phyloP scores from a whole-genome alignment of 2,113 vertebrate species.

The Scomber scombrus region DNA sequence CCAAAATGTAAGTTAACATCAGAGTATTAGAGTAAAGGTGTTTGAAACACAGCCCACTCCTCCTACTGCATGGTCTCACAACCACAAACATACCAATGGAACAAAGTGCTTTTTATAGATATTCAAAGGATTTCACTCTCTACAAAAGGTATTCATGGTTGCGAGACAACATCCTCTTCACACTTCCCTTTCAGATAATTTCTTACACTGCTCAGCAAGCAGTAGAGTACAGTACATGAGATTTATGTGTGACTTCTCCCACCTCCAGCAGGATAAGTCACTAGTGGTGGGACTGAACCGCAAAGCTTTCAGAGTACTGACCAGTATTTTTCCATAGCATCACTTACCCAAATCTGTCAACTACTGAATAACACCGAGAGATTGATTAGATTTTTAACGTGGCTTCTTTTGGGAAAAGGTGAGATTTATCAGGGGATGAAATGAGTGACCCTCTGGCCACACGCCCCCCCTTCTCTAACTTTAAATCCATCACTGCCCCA shows the following conservation, averaged over 20 bases:
- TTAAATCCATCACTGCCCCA: background rate
- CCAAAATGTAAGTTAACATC: background rate
- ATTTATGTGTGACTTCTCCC: background rate
- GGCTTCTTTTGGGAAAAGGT: background rate
- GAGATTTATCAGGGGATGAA: background rate
- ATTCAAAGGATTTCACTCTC: constrained; percentile 73
- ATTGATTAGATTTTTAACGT: background rate
- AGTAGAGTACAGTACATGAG: background rate
- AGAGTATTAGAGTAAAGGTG: constrained; percentile 27
- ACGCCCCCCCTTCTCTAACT: background rate
- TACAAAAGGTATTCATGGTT: constrained; percentile 52
- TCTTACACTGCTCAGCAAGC: constrained; percentile 36
- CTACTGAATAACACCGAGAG: background rate
- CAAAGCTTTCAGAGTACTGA: background rate
- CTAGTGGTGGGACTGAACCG: background rate
- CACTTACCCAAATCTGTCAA: background rate
- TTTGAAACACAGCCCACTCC: constrained; percentile 42
- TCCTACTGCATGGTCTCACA: constrained; percentile 31
- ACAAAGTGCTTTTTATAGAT: constrained; percentile 60
- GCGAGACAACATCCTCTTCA: constrained; percentile 72
- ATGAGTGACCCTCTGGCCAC: background rate
- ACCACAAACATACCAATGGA: constrained; percentile 12
- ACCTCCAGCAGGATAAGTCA: background rate
- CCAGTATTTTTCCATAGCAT: background rate
- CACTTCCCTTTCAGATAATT: constrained; percentile 71